These are phyloP conservation scores for Philopotamus ludificatus DNA, from an alignment of 1,140 invertebrate genomes.

Conservation along the genomic window DNA sequence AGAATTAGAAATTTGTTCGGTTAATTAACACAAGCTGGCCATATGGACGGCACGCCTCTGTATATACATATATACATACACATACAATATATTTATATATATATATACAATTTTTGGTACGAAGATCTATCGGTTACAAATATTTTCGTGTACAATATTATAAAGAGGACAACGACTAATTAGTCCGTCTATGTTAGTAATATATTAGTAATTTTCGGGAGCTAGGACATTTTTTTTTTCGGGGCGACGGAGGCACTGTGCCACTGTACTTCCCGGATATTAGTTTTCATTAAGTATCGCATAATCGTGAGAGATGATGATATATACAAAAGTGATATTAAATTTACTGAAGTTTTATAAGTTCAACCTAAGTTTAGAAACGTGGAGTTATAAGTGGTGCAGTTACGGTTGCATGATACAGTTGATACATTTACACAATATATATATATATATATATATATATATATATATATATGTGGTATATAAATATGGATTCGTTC, in stretches of 20 bases:
- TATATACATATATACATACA: too few species aligned
- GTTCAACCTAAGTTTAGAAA: conserved; percentile 8
- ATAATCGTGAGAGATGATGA: not conserved
- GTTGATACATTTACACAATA: conserved; percentile 1
- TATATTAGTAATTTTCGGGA: not conserved
- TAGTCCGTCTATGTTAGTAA: not conserved
- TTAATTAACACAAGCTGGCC: too few species aligned
- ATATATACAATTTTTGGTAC: conserved; percentile 29
- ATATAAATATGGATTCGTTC: conserved; percentile 8
- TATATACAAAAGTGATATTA: not conserved
- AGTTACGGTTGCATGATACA: not conserved
- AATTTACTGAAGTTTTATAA: not conserved
- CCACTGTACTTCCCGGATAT: not conserved
- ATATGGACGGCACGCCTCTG: too few species aligned
- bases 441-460: not conserved
- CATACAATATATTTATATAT: not conserved
- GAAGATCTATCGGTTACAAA: conserved; percentile 34
- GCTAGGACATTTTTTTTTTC: conserved; percentile 6
- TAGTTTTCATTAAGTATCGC: not conserved
- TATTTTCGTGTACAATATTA: conserved; percentile 21
- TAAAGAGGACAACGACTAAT: conserved; percentile 5
- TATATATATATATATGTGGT: not conserved
- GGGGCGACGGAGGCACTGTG: conserved; percentile 10
- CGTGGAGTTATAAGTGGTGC: too few species aligned
- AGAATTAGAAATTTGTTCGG: too few species aligned